These are phyloP conservation scores for Salvelinus namaycush DNA, from an alignment of 2,113 vertebrate species.

Conservation along the genomic window DNA sequence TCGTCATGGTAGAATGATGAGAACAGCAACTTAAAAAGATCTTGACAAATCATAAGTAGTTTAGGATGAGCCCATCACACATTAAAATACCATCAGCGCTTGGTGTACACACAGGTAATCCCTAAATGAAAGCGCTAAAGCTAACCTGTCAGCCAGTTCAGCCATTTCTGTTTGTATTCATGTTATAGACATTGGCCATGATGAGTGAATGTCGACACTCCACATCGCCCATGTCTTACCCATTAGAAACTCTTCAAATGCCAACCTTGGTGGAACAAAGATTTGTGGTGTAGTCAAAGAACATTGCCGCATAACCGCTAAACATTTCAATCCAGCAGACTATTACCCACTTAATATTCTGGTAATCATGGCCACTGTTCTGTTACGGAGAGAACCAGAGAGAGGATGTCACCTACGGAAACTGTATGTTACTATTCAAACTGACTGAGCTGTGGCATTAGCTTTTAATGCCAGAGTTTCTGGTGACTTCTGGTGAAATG, in stretches of 20 bases:
- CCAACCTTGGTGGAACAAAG: constrained; percentile 13
- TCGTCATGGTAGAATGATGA: not conserved
- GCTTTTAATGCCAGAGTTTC: not conserved
- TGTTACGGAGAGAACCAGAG: not conserved
- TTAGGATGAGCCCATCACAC: not conserved
- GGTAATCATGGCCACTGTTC: constrained; percentile 14
- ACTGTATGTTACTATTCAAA: not conserved
- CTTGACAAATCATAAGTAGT: not conserved
- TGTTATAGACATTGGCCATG: constrained; percentile 26
- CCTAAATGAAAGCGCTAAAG: constrained; percentile 28
- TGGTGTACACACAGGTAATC: not conserved
- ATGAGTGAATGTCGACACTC: constrained; percentile 49
- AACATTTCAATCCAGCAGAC: constrained; percentile 38
- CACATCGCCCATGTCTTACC: constrained; percentile 50
- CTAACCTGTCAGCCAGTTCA: constrained; percentile 21
- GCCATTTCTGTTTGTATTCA: constrained; percentile 28
- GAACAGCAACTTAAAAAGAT: not conserved
- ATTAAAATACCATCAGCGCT: not conserved
- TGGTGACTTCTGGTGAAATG: not conserved
- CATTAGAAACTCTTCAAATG: constrained; percentile 17
- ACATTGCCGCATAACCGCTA: constrained; percentile 10
- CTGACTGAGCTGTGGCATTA: not conserved
- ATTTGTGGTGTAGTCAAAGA: constrained; percentile 34
- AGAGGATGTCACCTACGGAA: not conserved
- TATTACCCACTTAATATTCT: constrained; percentile 35